phyloP scores from a whole-genome alignment of 2,888 invertebrate genomes.

The Amiota communis region DNA sequence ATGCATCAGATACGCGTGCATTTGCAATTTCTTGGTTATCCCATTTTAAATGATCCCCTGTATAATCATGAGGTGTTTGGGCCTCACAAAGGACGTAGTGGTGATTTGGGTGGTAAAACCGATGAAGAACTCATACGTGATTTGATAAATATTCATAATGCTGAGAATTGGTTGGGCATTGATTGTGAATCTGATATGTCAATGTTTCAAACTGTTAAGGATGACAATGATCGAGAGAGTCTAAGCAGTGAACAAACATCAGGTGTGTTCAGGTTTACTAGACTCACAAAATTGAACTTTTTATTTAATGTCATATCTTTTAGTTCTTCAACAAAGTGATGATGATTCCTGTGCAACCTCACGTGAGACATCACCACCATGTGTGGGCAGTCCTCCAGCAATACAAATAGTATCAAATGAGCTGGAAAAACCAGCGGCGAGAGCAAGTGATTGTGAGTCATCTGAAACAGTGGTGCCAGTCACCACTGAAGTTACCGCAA shows the following conservation, averaged over 20 bases:
- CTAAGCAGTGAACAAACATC: constrained; percentile 28
- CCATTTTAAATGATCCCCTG: constrained; percentile 96
- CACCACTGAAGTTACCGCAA: constrained; percentile 80
- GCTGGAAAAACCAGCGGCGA: background rate
- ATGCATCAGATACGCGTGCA: constrained; percentile 99
- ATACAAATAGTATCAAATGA: constrained; percentile 19
- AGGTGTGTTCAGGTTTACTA: background rate
- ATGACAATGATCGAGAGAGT: constrained; percentile 75
- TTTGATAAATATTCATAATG: constrained; percentile 91
- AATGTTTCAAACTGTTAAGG: constrained; percentile 82
- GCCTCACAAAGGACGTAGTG: constrained; percentile 90
- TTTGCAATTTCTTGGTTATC: constrained; percentile 95
- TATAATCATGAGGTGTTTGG: constrained; percentile 98
- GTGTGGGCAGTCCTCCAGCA: constrained; percentile 77
- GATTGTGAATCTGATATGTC: constrained; percentile 87
- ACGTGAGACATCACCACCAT: constrained; percentile 79
- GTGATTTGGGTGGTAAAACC: constrained; percentile 88
- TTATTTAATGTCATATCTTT: background rate
- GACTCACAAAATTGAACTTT: background rate
- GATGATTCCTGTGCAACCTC: constrained; percentile 80
- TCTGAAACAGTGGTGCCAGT: background rate
- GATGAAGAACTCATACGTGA: constrained; percentile 90
- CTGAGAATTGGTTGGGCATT: constrained; percentile 93
- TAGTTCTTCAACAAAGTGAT: constrained; percentile 73
- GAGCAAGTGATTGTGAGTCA: background rate